These are phyloP conservation scores for Odontomachus brunneus DNA, from an alignment of 1,140 invertebrate species.

Conservation along the genomic window DNA sequence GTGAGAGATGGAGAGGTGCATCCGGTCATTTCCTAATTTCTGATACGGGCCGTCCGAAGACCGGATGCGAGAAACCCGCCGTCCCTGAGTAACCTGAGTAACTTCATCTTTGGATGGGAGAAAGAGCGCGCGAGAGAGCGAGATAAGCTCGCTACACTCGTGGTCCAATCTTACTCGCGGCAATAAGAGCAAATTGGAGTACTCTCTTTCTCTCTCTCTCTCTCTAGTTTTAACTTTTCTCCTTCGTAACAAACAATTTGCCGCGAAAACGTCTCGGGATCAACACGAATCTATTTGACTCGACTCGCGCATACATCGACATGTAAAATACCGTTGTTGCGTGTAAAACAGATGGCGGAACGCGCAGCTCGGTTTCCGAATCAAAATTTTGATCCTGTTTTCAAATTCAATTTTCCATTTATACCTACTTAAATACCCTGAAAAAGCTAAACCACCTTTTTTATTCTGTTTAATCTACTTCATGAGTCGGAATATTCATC, in stretches of 20 bases:
- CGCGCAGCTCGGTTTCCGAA: too few relatives aligned
- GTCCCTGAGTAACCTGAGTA: constrained; percentile 63
- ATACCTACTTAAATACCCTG: too few relatives aligned
- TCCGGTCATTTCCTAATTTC: constrained; percentile 73
- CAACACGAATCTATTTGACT: constrained; percentile 14
- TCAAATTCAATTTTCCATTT: too few relatives aligned
- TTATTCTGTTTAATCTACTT: too few relatives aligned
- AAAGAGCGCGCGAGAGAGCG: constrained; percentile 30
- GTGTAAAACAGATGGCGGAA: too few relatives aligned
- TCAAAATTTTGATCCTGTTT: too few relatives aligned
- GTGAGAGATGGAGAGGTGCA: constrained; percentile 39
- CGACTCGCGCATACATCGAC: too few relatives aligned
- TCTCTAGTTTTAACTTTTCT: constrained; percentile 34
- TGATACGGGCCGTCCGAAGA: constrained; percentile 64
- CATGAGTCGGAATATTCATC: too few relatives aligned
- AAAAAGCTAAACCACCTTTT: too few relatives aligned
- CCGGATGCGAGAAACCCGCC: constrained; percentile 42
- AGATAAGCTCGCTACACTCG: constrained; percentile 59
- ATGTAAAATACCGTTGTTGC: too few relatives aligned
- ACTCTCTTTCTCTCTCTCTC: constrained; percentile 36
- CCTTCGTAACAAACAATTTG: constrained; percentile 24
- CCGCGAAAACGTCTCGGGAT: not conserved
- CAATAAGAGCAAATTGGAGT: constrained; percentile 72
- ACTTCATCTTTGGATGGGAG: constrained; percentile 60
- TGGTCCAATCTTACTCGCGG: constrained; percentile 56